phyloP scores from a whole-genome alignment of 2,113 vertebrate species.

The Aplodontia rufa region DNA sequence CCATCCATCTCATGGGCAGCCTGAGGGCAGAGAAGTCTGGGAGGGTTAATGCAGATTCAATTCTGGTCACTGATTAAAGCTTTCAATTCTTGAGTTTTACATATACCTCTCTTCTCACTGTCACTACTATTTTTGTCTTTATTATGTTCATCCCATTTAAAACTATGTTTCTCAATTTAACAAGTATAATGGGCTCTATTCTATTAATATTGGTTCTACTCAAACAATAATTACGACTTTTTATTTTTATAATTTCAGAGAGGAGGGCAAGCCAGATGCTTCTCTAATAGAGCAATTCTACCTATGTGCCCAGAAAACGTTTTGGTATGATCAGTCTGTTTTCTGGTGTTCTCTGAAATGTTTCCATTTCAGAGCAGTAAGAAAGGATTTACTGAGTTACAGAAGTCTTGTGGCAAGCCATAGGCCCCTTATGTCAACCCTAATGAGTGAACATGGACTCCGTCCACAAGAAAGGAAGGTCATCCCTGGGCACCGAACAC shows the following conservation, averaged over 20 bases:
- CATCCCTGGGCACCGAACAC: not conserved
- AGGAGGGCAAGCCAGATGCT: not conserved
- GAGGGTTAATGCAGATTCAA: not conserved
- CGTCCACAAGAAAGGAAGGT: not conserved
- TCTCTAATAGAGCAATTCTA: not conserved
- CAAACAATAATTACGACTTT: not conserved
- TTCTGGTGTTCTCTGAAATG: not conserved
- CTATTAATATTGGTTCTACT: not conserved
- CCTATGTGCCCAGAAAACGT: constrained; percentile 15
- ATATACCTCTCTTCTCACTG: not conserved
- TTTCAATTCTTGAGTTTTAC: constrained; percentile 2
- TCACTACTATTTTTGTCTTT: not conserved
- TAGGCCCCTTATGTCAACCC: not conserved
- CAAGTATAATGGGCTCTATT: not conserved
- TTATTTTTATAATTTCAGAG: not conserved
- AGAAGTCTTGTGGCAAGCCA: not conserved
- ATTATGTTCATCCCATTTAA: not conserved
- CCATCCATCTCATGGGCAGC: constrained; percentile 19
- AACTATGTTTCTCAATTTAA: not conserved
- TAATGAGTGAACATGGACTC: not conserved
- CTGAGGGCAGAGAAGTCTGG: not conserved
- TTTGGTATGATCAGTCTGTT: not conserved
- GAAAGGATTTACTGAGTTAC: not conserved
- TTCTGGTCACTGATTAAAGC: not conserved
- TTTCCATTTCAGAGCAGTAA: not conserved